Base-by-base conservation (phyloP, 2,888 invertebrate genomes). In the Erannis defoliaria region DNA sequence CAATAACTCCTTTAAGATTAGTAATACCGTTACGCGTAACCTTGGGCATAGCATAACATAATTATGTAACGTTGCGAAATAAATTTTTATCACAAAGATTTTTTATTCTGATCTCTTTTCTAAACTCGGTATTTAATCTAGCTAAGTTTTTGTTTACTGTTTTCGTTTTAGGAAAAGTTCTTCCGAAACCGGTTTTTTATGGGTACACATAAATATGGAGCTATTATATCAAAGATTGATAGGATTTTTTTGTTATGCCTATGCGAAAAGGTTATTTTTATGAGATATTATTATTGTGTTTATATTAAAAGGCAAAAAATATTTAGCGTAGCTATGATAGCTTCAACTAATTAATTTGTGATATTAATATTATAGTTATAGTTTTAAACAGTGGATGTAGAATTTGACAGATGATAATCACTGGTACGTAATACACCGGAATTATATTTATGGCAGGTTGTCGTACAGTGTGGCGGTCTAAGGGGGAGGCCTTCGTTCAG, bases 71-170 rank as follows among this genome's bases (percentile, higher is more conserved):
- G 8, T 26, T 26, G 8, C 26, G n/a, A 26, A 26, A 26, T 5
- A 37, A 14, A 37, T 10, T 18, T 10, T 9, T 85, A 84, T 84
- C 77, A 76, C 65, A 58, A 60, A 64, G 66, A 68, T n/a, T 72
- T 66, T 77, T 72, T 73, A 66, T 69, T 70, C 69, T 71, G 59
- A 21, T 46, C 23, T 40, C 23, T 49, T 50, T 45, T 46, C 46
- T 42, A 45, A 54, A 10, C 35, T 21, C n/a, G 10, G 23, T 18
- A 43, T 43, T 49, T 42, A 42, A 55, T 49, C 43, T 43, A 18
- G 16, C 23, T 9, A 48, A 10, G 23, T 49, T 58, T 42, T 40
- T 40, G 48, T 61, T 61, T 12, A 49, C 46, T 49, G 55, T 37
- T 38, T 55, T 45, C 54, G 42, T 38, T 46, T 46, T 21, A 59